Evolutionary conservation across 1,140 invertebrate species (phyloP), one percentile per base, ranked within the genome.

Genomic region (Dufourea novaeangliae): DNA sequence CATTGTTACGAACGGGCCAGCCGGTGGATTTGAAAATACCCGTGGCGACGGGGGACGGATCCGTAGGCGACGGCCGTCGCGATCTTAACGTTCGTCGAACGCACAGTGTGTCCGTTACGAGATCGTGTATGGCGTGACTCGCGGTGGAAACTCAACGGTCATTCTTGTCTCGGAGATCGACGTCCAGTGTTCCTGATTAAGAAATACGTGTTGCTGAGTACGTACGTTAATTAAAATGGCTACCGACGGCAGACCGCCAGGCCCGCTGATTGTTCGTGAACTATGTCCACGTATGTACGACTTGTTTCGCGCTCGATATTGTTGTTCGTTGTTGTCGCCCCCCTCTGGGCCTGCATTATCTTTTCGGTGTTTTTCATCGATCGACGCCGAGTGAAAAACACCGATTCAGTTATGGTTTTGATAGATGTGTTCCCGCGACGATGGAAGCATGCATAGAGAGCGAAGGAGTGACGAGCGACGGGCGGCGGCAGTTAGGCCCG

Each of bases 51-150:
- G 37, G 39, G 70, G 46, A 34, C 25, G 29, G 34, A 11, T 57
- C 27, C 66, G 71, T 82, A 37, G 76, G 62, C 82, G 80, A 82
- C 82, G 82, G 66, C 80, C 70, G 70, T 83, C 82, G 79, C 59
- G 52, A 41, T 77, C 68, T 27, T n/a, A 66, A 70, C 27, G 29
- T 50, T 37, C 59, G 62, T 11, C 46, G 41, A 2, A 8, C 7
- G 46, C 44, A 25, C 39, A 27, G 41, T 41, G 56, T 52, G 29
- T 71, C 32, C 6, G 27, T 44, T 5, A 20, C n/a, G 54, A 34
- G 44, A n/a, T n/a, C n/a, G n/a, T n/a, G 20, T n/a, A 67, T 20
- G 22, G 32, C 57, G 25, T 12, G 27, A n/a, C 10, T 10, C 7
- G 17, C 46, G 46, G 0, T 7, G 20, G 46, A 50, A n/a, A 17